A percentile compares a stretch with the other conserved stretches of the same genome.
Conservation (phyloP, 2,797 vertebrate species). For the Euthynnus affinis region DNA sequence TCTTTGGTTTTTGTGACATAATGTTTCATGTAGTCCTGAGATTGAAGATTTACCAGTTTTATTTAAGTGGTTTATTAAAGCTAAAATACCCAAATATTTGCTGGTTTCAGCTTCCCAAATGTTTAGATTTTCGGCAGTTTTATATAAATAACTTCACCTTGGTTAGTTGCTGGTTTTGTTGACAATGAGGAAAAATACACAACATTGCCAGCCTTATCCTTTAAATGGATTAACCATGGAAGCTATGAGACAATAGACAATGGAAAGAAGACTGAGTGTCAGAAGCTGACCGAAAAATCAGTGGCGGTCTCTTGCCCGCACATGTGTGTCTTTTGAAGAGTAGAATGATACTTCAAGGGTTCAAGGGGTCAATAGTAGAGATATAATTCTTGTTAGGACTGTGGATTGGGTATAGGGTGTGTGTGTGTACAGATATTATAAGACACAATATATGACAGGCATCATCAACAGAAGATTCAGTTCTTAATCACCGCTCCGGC, state of each 20-base stretch:
- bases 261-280: slow-evolving; percentile 7
- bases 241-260: slow-evolving; percentile 22
- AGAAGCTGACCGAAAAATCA: slow-evolving; percentile 32
- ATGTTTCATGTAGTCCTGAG: no score
- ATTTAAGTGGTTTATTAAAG: no score
- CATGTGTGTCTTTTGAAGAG: slow-evolving; percentile 40
- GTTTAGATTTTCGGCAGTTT: no score
- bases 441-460: slow-evolving; percentile 71
- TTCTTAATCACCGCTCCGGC: slow-evolving; percentile 79
- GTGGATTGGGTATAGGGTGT: slow-evolving; percentile 44
- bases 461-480: slow-evolving; percentile 70
- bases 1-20: no score
- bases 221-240: slow-evolving; percentile 47
- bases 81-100: no score
- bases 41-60: no score
- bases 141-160: no score
- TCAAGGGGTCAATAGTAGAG: slow-evolving; percentile 57
- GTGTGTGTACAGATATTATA: slow-evolving; percentile 44
- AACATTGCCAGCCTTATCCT: slow-evolving; percentile 7
- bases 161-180: neutral
- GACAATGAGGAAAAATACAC: neutral
- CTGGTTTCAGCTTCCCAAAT: no score
- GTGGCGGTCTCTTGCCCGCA: slow-evolving; percentile 12
- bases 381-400: slow-evolving; percentile 57
- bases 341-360: slow-evolving; percentile 59